Percentiles rank a stretch among this genome's conserved stretches.
phyloP scores from a whole-genome alignment of 1,140 invertebrate species.

The Caenorhabditis remanei region DNA sequence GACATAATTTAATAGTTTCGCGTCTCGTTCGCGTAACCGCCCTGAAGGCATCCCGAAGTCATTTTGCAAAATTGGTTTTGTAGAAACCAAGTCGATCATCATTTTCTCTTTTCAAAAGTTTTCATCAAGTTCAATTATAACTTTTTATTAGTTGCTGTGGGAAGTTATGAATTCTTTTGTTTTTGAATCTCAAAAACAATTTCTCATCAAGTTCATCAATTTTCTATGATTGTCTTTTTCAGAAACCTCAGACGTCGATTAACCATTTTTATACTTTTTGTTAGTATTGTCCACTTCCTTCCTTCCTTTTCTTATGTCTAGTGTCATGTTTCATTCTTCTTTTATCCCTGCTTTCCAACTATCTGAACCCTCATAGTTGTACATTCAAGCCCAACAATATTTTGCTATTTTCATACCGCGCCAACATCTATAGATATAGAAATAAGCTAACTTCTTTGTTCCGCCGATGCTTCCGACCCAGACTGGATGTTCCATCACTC shows the following conservation, averaged over 20 bases:
- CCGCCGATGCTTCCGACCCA: not conserved
- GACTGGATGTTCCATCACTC: not conserved
- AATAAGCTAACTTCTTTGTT: conserved; percentile 8
- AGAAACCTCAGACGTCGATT: too few relatives aligned
- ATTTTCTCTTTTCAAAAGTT: not conserved
- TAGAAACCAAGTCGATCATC: conserved; percentile 24
- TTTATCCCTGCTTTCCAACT: not conserved
- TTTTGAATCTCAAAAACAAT: too few relatives aligned
- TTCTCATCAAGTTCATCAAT: too few relatives aligned
- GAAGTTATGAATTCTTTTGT: too few relatives aligned
- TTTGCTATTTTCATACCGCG: not conserved
- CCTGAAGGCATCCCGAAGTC: conserved; percentile 27
- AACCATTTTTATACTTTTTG: not conserved
- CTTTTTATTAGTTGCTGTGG: too few relatives aligned
- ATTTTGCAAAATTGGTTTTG: conserved; percentile 34
- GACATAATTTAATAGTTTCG: conserved; percentile 47
- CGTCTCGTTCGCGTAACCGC: not conserved
- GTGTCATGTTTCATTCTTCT: conserved; percentile 40
- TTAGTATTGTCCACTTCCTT: not conserved
- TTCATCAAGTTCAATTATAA: not conserved
- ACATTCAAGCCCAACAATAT: not conserved
- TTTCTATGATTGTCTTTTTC: too few relatives aligned
- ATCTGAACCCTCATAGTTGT: not conserved
- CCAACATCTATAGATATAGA: not conserved
- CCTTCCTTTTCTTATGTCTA: conserved; percentile 5